Conservation (phyloP, 2,113 vertebrate genomes). For the Centrocercus urophasianus region DNA sequence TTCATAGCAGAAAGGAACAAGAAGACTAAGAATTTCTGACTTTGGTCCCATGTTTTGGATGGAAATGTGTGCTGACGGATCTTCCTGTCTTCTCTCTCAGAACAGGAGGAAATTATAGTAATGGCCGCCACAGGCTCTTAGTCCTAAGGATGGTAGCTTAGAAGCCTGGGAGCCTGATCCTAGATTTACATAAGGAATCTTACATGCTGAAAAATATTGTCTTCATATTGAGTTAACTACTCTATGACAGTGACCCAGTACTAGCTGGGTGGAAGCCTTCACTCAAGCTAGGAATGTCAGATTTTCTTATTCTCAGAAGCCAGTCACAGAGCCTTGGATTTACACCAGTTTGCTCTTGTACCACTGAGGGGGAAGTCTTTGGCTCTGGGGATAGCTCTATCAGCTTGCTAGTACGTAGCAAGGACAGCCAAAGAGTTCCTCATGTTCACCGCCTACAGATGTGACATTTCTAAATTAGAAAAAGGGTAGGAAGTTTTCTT, state of each 20-base stretch:
- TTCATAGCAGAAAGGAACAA: background rate
- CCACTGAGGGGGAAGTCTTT: background rate
- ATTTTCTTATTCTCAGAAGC: background rate
- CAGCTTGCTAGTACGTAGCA: background rate
- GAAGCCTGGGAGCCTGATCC: background rate
- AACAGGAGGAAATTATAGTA: background rate
- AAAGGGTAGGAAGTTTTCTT: background rate
- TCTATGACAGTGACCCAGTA: background rate
- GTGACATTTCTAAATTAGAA: background rate
- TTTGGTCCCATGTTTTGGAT: background rate
- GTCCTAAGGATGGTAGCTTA: background rate
- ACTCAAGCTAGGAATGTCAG: background rate
- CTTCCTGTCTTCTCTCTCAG: background rate
- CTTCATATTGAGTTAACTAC: background rate
- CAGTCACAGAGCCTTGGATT: background rate
- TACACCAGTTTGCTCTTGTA: background rate
- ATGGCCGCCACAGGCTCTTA: background rate
- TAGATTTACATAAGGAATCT: background rate
- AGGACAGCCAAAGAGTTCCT: background rate
- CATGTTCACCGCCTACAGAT: background rate
- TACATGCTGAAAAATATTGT: background rate
- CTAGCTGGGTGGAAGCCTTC: background rate
- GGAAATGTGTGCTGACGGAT: background rate
- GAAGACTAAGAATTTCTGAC: background rate
- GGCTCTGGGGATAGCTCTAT: rapidly evolving